Evolutionary conservation across 2,888 invertebrate species (phyloP), one percentile per base, ranked within the genome.

Genomic region (Drosophila nigricruria): DNA sequence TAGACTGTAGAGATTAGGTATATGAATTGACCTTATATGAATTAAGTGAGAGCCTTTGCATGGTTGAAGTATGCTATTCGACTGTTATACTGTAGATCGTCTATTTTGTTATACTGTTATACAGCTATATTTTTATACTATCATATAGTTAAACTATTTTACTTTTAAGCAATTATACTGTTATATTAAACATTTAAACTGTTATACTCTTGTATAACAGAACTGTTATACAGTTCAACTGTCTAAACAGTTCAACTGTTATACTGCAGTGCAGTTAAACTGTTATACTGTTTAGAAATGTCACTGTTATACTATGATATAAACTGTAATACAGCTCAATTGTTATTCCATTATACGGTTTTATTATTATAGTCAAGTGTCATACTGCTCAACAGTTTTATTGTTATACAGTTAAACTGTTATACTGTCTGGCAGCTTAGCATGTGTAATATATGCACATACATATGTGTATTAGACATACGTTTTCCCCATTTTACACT

Each of bases 1-100:
- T 25, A 69, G 42, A 78, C 60, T 54, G 53, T 47, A 56, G 61
- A 45, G 25, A 43, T 65, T 54, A 61, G 70, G 50, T 30, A 32
- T 34, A 36, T 36, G 43, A 20, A 16, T 23, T 23, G 34, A 38
- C 30, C 45, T 34, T 16, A 18, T 32, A 16, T 38, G 12, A 38
- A 25, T 25, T n/a, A 40, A 20, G 47, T 40, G 36, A 34, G 23
- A 3, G 3, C 16, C 65, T 23, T 38, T 20, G 5, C 14, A 45
- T 25, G 20, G 4, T n/a, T 4, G 16, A 20, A 32, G 16, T 27
- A 1, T 32, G 4, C 20, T 23, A 14, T 14, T 36, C 12, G 12
- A 25, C 42, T 50, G 25, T 20, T 42, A 42, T 18, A n/a, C 20
- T 20, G 18, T 45, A 2, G 8, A 1, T n/a, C 6, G 2, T 30